Conservation (phyloP, 2,113 vertebrate species). For the mouse (Mus musculus) region GRCm39 chr3:156686501-156687000, state of each 20-base stretch:
- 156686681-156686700: not conserved
- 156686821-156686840: not conserved
- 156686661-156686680: not conserved
- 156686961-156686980: not conserved
- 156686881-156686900: not conserved
- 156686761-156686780: not conserved
- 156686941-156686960: not conserved
- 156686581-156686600: not conserved
- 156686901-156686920: accelerated
- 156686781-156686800: not conserved
- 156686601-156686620: not conserved
- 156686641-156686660: not conserved
- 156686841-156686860: not conserved
- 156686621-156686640: not conserved
- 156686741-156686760: not conserved
- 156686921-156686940: not conserved
- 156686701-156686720: not conserved
- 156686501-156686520: not conserved
- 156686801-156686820: not conserved
- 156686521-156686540: not conserved
- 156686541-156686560: not conserved
- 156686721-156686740: not conserved
- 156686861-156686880: not conserved
- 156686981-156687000: not conserved
- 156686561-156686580: not conserved